These are phyloP conservation scores for Nomada fabriciana DNA, from an alignment of 2,888 invertebrate species.

Conservation along the genomic window DNA sequence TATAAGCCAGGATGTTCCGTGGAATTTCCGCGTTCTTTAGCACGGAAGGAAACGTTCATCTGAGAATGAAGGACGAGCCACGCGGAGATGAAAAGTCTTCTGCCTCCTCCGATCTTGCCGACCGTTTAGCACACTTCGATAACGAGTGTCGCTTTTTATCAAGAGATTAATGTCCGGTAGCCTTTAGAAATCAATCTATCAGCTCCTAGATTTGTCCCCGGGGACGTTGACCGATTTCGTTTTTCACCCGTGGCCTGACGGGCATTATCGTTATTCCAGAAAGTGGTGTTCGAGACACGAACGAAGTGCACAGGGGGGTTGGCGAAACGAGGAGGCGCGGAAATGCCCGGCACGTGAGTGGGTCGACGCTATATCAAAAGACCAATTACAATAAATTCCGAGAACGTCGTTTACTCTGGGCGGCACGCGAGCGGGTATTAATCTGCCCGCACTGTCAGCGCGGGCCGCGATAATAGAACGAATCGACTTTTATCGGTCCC, in stretches of 20 bases:
- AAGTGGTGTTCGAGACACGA: slow-evolving; percentile 62
- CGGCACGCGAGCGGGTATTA: slow-evolving; percentile 77
- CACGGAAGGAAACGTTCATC: slow-evolving; percentile 49
- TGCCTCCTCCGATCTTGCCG: slow-evolving; percentile 8
- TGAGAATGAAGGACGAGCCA: slow-evolving; percentile 44
- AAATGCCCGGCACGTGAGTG: slow-evolving; percentile 69
- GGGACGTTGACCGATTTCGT: slow-evolving; percentile 31
- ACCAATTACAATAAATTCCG: slow-evolving; percentile 79
- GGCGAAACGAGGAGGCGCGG: slow-evolving; percentile 45
- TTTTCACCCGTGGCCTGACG: slow-evolving; percentile 40
- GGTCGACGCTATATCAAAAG: slow-evolving; percentile 75
- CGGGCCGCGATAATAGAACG: slow-evolving; percentile 76
- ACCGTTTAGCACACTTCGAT: neutral
- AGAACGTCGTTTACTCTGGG: slow-evolving; percentile 75
- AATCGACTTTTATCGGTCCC: slow-evolving; percentile 78
- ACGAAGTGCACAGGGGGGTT: slow-evolving; percentile 34
- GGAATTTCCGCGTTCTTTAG: slow-evolving; percentile 59
- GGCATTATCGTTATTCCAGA: slow-evolving; percentile 66
- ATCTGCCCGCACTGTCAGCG: slow-evolving; percentile 71
- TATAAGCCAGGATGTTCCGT: slow-evolving; percentile 40
- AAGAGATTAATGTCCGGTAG: neutral
- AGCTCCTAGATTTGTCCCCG: neutral
- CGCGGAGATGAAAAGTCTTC: slow-evolving; percentile 25
- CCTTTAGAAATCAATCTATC: neutral
- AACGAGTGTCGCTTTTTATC: neutral